Evolutionary conservation across 2,113 vertebrate genomes (phyloP), one percentile per base, ranked within the genome.

Genomic region (Istiophorus platypterus): DNA sequence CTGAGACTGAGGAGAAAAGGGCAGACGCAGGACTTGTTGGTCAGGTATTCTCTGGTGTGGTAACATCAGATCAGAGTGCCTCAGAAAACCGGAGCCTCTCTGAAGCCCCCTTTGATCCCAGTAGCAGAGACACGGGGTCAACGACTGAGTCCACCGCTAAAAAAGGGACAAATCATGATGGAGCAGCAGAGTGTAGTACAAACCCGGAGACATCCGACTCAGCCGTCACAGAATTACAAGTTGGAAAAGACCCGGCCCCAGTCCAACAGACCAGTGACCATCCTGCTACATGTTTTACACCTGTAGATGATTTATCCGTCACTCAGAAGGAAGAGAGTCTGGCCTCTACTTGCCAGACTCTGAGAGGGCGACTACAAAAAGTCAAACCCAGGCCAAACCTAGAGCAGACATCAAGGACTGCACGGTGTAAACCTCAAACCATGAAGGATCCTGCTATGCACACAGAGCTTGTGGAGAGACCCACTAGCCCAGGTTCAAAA

Each of bases 41-140:
- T 76, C 78, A 77, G 13, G 13, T 29, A 1, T 24, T 66, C 17
- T 24, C 64, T 9, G 45, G 15, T 54, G 74, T 83, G 54, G 61
- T 58, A 29, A 8, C 65, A 18, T 78, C 49, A 11, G 22, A 58
- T 63, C 64, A 18, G 31, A 71, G 17, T 24, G 26, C 26, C 27
- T 63, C 73, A 8, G 74, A 93, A 92, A 59, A 83, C 87, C 67
- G 88, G 93, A 72, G 76, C 14, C 3, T 76, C 3, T 65, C 52
- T 31, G 22, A 70, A 49, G 27, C 17, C 9, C 61, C 31, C 4
- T 45, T 41, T 73, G 61, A 79, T 63, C n/a, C 62, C 29, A 78
- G 10, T 20, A 52, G 0, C 13, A 91, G 69, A 56, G 82, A 84
- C 24, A 14, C 27, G 0, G 52, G 14, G 14, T 34, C 68, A 54